Percentiles rank a stretch among this genome's conserved stretches.
phyloP scores from a whole-genome alignment of 2,888 invertebrate genomes.

The Euphydryas editha region DNA sequence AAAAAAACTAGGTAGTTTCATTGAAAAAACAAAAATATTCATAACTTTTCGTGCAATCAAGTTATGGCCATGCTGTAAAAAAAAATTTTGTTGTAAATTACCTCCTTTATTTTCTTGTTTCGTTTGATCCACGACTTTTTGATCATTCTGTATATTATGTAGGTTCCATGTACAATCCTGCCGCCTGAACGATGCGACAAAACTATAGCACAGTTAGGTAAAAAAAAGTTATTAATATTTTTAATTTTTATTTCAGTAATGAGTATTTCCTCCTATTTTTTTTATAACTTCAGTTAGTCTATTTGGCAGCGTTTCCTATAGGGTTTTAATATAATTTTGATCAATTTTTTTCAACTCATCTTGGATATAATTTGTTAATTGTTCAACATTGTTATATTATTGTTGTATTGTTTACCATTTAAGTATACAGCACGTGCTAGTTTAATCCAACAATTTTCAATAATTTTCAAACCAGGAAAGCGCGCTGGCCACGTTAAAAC shows the following conservation, averaged over 20 bases:
- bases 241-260: neutral
- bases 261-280: neutral
- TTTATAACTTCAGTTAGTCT: neutral
- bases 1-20: no score
- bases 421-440: neutral
- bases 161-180: neutral
- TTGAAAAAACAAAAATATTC: no score
- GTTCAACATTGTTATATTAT: neutral
- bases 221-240: neutral
- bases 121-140: no score
- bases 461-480: neutral
- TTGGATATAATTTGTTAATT: neutral
- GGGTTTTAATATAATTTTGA: neutral
- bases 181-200: neutral
- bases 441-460: neutral
- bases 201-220: slow-evolving; percentile 4
- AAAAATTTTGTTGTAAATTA: no score
- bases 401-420: neutral
- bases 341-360: neutral
- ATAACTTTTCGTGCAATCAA: no score
- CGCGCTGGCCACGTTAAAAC: neutral
- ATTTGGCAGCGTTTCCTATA: neutral
- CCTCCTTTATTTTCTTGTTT: no score
- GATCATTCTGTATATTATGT: no score
- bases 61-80: no score